These are phyloP conservation scores for Camelus dromedarius DNA, from an alignment of 2,113 vertebrate genomes.

Conservation along the genomic window DNA sequence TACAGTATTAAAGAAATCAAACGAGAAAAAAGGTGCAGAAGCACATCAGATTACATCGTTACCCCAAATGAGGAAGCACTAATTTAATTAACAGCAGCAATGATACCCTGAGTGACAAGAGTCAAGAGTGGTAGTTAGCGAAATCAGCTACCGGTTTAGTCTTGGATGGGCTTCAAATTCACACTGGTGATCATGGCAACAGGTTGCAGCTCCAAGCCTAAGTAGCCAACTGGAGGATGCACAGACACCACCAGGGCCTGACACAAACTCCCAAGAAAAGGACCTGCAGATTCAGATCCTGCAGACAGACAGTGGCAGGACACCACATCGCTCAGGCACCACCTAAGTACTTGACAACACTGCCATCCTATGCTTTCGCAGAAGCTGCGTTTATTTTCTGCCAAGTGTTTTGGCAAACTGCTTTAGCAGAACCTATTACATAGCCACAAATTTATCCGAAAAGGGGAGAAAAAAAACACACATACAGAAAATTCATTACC, in stretches of 20 bases:
- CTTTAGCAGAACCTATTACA: neutral
- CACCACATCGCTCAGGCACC: neutral
- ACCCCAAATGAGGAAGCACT: neutral
- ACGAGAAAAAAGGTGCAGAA: neutral
- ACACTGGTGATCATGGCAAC: neutral
- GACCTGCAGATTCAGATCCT: neutral
- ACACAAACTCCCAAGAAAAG: neutral
- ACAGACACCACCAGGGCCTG: neutral
- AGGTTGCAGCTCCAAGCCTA: neutral
- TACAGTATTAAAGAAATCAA: neutral
- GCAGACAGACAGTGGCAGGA: neutral
- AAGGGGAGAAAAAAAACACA: neutral
- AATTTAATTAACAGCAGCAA: neutral
- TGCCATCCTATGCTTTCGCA: neutral
- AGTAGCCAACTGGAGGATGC: neutral
- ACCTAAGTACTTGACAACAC: neutral
- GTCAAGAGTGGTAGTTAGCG: neutral
- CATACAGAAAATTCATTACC: conserved; percentile 45
- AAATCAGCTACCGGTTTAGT: neutral
- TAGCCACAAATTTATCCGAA: conserved; percentile 24
- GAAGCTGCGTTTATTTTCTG: conserved; percentile 12
- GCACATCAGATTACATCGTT: neutral
- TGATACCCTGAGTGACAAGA: neutral
- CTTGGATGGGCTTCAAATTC: neutral
- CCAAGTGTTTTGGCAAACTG: neutral